Base-by-base conservation (phyloP, 2,797 vertebrate species). In the Gallirallus australis region DNA sequence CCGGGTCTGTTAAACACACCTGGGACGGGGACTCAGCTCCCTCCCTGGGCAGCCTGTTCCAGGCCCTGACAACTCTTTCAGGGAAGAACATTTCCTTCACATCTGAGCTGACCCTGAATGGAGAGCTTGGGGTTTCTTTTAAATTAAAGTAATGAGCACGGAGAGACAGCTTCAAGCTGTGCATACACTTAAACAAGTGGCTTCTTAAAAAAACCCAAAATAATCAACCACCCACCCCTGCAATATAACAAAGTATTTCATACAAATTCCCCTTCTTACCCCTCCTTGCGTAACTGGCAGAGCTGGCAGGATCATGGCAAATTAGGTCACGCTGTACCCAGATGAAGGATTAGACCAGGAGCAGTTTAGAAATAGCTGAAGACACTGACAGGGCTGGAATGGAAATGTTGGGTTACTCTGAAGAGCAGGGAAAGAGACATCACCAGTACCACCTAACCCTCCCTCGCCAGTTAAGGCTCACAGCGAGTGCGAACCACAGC, bases 321-420 rank as follows among this genome's bases (percentile, higher is more conserved):
- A 94, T 81, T 65, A 75, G 95, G 92, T 92, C 94, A 92, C 23
- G 15, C 72, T 88, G 94, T 96, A 85, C 96, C 86, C 89, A 94
- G 76, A 80, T 78, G 91, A 80, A 37, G 94, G 95, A 92, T 96
- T 78, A 92, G 71, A 59, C 20, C 30, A 53, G 31, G 42, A 96
- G 75, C 12, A 86, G 71, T 91, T 91, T 25, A 65, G 86, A 83
- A 92, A 69, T 2, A 68, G 86, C 75, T 82, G 92, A 84, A 90
- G 92, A 87, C 63, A 53, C 56, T 0, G 5, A 52, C 9, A 59
- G 79, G 9, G 60, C 78, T 87, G 69, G 33, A 70, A 39, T 15
- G 27, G 61, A 89, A 90, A 78, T 1, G 2, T 1, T 59, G 52
- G 59, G 59, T 39, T 81, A 16, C 42, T 45, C 25, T 30, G 33